These are phyloP conservation scores for Hyposmocoma kahamanoa DNA, from an alignment of 1,140 invertebrate species.

Conservation along the genomic window DNA sequence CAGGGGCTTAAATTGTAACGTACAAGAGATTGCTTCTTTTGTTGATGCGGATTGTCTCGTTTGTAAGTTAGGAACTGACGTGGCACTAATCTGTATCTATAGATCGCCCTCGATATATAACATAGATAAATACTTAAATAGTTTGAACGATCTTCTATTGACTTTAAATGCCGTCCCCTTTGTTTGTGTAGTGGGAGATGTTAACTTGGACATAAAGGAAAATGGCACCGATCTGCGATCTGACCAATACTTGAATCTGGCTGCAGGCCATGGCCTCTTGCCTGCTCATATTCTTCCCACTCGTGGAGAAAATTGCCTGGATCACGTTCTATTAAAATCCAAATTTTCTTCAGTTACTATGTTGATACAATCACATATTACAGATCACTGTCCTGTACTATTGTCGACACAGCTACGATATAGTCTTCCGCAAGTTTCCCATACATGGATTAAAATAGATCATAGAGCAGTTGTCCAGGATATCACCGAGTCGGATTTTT, in stretches of 20 bases:
- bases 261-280: constrained; percentile 9
- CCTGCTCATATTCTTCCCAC: constrained; percentile 11
- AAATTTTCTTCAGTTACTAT: background rate
- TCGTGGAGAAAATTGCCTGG: constrained; percentile 6
- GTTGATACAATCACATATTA: constrained; percentile 3
- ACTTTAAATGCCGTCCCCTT: background rate
- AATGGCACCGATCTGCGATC: background rate
- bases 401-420: background rate
- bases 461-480: background rate
- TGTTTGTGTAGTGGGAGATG: constrained; percentile 12
- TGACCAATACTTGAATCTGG: constrained; percentile 11
- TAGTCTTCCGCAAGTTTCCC: background rate
- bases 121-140: constrained; percentile 8
- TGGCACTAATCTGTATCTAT: constrained; percentile 11
- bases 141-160: constrained; percentile 2
- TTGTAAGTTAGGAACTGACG: too few relatives aligned
- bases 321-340: constrained; percentile 17
- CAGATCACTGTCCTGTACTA: constrained; percentile 4
- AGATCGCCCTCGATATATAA: constrained; percentile 8
- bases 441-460: background rate
- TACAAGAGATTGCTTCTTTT: constrained; percentile 1
- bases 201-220: constrained; percentile 16
- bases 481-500: background rate
- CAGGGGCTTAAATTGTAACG: background rate
- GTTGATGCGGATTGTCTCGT: background rate